Percentiles rank a stretch among this genome's conserved stretches.
phyloP scores from a whole-genome alignment of 2,797 vertebrate species.

The Cryptoprocta ferox region DNA sequence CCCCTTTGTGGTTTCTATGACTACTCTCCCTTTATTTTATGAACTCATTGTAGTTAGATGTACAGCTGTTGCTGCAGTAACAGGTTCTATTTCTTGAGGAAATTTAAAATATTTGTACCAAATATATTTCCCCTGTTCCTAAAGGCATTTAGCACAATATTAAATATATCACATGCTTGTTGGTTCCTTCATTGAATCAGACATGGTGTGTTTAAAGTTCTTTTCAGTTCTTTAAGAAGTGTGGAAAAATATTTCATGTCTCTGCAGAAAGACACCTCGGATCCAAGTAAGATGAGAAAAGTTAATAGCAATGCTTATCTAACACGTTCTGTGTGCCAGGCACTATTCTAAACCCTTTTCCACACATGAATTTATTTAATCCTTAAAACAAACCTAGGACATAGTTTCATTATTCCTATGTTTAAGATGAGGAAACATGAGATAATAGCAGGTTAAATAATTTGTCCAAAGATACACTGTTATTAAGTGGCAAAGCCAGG shows the following conservation, averaged over 20 bases:
- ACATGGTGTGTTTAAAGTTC: constrained; percentile 61
- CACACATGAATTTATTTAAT: background rate
- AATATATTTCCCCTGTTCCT: constrained; percentile 60
- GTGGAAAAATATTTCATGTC: background rate
- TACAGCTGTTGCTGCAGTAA: constrained; percentile 67
- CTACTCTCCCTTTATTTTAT: constrained; percentile 59
- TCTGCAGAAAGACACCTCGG: background rate
- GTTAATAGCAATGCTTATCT: background rate
- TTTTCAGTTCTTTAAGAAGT: constrained; percentile 1
- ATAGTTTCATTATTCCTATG: background rate
- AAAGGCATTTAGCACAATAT: constrained; percentile 61
- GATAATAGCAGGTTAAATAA: background rate
- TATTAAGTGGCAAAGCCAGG: background rate
- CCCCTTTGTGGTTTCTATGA: constrained; percentile 77
- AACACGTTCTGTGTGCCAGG: background rate
- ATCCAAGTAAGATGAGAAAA: background rate
- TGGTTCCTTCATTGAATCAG: constrained; percentile 56
- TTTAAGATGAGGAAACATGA: background rate
- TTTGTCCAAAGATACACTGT: background rate
- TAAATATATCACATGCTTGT: background rate
- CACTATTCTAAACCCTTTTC: background rate
- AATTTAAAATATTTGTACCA: constrained; percentile 75
- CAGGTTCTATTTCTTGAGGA: constrained; percentile 64
- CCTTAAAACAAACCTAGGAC: background rate
- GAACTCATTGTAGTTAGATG: constrained; percentile 71